phyloP scores from a whole-genome alignment of 2,888 invertebrate species.

The Serrognathus titanus region DNA sequence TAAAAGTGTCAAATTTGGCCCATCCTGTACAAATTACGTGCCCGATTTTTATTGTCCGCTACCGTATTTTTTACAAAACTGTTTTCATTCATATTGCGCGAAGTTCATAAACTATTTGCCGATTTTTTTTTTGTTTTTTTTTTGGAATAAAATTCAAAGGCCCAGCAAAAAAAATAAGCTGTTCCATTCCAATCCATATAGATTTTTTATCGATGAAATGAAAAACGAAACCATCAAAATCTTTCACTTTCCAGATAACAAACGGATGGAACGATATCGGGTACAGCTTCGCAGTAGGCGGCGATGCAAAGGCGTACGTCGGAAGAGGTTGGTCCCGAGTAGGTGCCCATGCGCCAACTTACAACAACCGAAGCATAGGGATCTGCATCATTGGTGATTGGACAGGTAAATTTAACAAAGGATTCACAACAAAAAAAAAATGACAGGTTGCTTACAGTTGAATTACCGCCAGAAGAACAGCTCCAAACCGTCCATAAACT shows the following conservation, averaged over 20 bases:
- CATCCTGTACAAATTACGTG: too few species aligned
- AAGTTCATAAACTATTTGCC: too few species aligned
- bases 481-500: constrained; percentile 56
- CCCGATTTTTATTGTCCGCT: too few species aligned
- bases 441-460: constrained; percentile 45
- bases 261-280: constrained; percentile 70
- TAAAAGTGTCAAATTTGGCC: too few species aligned
- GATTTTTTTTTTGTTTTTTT: too few species aligned
- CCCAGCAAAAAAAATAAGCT: too few species aligned
- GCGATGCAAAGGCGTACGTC: constrained; percentile 67
- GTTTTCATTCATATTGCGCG: too few species aligned
- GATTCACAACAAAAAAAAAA: neutral
- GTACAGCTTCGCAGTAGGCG: constrained; percentile 68
- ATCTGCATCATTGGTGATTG: constrained; percentile 72
- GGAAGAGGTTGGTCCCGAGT: constrained; percentile 67
- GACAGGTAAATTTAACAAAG: constrained; percentile 54
- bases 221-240: neutral
- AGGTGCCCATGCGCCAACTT: constrained; percentile 69
- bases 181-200: too few species aligned
- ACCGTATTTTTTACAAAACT: too few species aligned
- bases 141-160: too few species aligned
- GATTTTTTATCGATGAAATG: too few species aligned
- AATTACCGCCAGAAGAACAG: constrained; percentile 59
- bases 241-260: constrained; percentile 26
- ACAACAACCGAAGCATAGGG: constrained; percentile 66